Conservation (phyloP, 2,797 vertebrate species). For the Rallus crepitans region DNA sequence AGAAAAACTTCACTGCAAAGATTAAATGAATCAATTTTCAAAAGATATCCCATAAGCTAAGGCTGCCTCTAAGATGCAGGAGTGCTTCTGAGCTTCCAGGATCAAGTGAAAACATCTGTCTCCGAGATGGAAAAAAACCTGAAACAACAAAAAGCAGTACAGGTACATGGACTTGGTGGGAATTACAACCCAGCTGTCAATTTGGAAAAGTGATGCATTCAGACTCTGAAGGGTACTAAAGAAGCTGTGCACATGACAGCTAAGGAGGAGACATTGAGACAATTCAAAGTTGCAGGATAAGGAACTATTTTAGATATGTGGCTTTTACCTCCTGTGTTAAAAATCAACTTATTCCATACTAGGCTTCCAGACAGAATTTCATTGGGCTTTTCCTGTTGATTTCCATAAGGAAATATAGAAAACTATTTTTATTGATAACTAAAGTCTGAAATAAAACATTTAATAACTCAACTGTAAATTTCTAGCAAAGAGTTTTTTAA, state of each 20-base stretch:
- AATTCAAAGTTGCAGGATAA: not conserved
- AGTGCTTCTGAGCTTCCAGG: not conserved
- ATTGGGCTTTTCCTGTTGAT: not conserved
- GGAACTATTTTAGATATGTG: not conserved
- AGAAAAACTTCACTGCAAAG: not conserved
- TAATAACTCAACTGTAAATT: not conserved
- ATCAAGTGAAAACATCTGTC: not conserved
- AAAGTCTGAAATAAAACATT: not conserved
- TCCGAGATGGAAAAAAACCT: not conserved
- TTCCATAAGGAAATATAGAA: not conserved
- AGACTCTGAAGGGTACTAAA: not conserved
- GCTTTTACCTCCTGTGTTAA: not conserved
- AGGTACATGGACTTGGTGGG: not conserved
- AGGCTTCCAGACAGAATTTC: not conserved
- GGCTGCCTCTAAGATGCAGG: not conserved
- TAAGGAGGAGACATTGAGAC: not conserved
- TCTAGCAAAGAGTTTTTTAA: not conserved
- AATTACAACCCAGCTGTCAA: not conserved
- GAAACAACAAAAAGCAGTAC: not conserved
- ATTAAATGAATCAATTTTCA: not conserved
- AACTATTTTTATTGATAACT: not conserved
- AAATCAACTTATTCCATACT: not conserved
- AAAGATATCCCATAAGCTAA: not conserved
- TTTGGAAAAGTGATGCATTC: not conserved
- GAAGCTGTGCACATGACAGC: not conserved